Evolutionary conservation across 2,797 vertebrate species (phyloP).

Genomic region (Denticeps clupeoides): DNA sequence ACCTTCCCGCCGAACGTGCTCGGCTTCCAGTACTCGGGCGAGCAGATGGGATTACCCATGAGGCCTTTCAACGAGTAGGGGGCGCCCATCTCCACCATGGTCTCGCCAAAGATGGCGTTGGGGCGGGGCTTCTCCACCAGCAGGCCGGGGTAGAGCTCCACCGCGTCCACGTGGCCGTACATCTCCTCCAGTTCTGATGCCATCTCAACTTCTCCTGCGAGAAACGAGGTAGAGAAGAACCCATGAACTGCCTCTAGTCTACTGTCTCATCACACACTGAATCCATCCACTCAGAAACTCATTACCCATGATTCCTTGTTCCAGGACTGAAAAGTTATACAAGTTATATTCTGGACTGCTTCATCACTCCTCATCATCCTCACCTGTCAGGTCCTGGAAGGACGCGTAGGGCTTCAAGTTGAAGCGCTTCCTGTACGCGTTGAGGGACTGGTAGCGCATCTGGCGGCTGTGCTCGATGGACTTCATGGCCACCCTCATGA

Average conservation of each 20-base stretch:
- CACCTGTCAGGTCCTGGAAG: constrained; percentile 93
- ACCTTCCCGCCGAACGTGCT: constrained; percentile 90
- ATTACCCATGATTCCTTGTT: no score
- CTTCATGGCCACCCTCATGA: constrained; percentile 76
- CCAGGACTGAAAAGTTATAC: no score
- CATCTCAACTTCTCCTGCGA: constrained; percentile 94
- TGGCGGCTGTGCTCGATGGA: constrained; percentile 86
- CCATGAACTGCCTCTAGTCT: background rate
- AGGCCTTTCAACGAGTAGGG: constrained; percentile 93
- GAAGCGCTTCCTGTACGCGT: constrained; percentile 89
- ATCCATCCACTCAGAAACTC: no score
- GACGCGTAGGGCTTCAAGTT: constrained; percentile 79
- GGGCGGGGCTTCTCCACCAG: constrained; percentile 81
- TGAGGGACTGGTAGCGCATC: constrained; percentile 88
- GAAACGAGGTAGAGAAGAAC: no score
- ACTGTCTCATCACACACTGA: no score
- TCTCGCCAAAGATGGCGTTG: constrained; percentile 88
- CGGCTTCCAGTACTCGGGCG: constrained; percentile 95
- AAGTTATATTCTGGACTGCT: no score
- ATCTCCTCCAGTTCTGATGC: constrained; percentile 76
- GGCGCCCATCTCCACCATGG: constrained; percentile 93
- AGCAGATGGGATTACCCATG: constrained; percentile 93
- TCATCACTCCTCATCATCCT: constrained; percentile 34
- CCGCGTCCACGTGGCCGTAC: constrained; percentile 83
- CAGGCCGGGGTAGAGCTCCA: constrained; percentile 87